These are phyloP conservation scores for Brachyptera putata DNA, from an alignment of 2,888 invertebrate species.

Conservation along the genomic window DNA sequence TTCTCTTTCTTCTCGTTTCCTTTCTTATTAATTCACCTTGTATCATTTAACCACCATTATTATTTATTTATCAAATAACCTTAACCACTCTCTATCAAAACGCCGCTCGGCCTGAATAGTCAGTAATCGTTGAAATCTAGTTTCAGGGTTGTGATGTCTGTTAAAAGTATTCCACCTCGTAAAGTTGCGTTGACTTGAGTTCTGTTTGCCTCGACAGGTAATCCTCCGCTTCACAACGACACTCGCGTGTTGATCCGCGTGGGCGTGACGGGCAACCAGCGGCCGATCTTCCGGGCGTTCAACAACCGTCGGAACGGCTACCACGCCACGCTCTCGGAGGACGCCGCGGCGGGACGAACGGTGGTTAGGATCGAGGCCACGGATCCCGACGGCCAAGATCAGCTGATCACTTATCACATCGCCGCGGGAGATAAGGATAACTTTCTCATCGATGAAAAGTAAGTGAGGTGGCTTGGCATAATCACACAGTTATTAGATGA, in stretches of 20 bases:
- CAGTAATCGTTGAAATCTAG: no score
- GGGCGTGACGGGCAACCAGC: slow-evolving; percentile 72
- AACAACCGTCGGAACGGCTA: slow-evolving; percentile 58
- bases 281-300: slow-evolving; percentile 68
- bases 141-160: no score
- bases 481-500: no score
- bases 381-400: slow-evolving; percentile 74
- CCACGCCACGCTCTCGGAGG: slow-evolving; percentile 65
- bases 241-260: slow-evolving; percentile 66
- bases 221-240: slow-evolving; percentile 61
- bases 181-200: no score
- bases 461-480: slow-evolving; percentile 39
- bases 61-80: no score
- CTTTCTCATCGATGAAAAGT: slow-evolving; percentile 69
- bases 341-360: slow-evolving; percentile 62
- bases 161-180: no score
- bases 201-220: no score
- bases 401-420: slow-evolving; percentile 63
- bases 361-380: slow-evolving; percentile 68
- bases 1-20: no score
- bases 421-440: slow-evolving; percentile 71
- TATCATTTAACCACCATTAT: no score
- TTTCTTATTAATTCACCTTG: no score
- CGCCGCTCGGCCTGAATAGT: no score
- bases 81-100: no score